These are phyloP conservation scores for Balanococcus diminutus DNA, from an alignment of 2,888 invertebrate species.

Conservation along the genomic window DNA sequence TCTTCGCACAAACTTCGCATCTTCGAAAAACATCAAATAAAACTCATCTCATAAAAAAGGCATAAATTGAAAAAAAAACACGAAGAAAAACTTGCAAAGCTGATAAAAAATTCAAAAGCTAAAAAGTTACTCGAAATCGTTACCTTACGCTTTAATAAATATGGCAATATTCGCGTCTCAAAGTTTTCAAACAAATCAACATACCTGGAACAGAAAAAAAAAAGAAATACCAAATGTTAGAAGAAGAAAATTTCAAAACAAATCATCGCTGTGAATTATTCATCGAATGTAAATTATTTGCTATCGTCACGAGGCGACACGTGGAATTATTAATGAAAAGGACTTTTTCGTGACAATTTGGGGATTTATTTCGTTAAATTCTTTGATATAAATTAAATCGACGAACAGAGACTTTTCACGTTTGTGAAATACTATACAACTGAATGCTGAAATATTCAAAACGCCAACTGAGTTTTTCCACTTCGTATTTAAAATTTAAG, in stretches of 20 bases:
- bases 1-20: not conserved
- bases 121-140: not conserved
- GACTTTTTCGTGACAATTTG: constrained; percentile 4
- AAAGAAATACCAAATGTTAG: not conserved
- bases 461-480: not conserved
- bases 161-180: not conserved
- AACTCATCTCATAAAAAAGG: not conserved
- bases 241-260: constrained; percentile 3
- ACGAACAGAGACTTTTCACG: constrained; percentile 2
- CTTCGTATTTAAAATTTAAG: constrained; percentile 11
- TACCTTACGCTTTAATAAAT: not conserved
- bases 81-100: not conserved
- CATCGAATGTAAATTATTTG: constrained; percentile 3
- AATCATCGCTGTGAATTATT: not conserved
- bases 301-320: not conserved
- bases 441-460: not conserved
- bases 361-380: not conserved
- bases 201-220: not conserved
- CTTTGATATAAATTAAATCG: constrained; percentile 27
- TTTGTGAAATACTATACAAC: not conserved
- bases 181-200: not conserved
- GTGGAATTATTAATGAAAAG: constrained; percentile 15
- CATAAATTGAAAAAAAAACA: too few species aligned
- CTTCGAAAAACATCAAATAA: not conserved
- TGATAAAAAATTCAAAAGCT: not conserved